Base-by-base conservation (phyloP, 2,113 vertebrate species). In the Hydrochoerus hydrochaeris region DNA sequence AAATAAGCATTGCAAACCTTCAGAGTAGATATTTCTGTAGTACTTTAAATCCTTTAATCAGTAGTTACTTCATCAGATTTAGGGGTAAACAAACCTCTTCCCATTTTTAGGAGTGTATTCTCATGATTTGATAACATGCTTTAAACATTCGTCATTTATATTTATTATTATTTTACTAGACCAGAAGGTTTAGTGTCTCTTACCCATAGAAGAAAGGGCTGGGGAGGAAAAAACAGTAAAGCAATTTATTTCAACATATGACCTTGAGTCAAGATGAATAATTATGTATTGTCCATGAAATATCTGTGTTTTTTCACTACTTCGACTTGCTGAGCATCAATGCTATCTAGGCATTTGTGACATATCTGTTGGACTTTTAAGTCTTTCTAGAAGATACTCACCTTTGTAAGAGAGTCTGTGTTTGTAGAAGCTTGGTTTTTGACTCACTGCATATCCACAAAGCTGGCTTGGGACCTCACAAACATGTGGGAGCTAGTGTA, bases 1-100 rank as follows among this genome's bases (percentile, higher is more conserved):
- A 85, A 95, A 83, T 65, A 85, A 97, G 46, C 52, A 73, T 10
- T 57, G 81, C 63, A 85, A 94, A 69, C 2, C 3, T 62, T 96
- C 85, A 75, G 44, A 71, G 35, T 94, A 94, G 22, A 44, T 82
- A 22, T 88, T 95, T 89, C 62, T 69, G 4, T 38, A 78, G 30
- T n/a, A 71, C 17, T 88, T 95, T 84, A 94, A 81, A 88, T 85
- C 85, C n/a, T 63, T 49, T 85, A 75, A n/a, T 41, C 54, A 84
- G 24, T 60, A 38, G 32, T 35, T 85, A 81, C 67, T 90, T 44
- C 62, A 80, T 95, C 49, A 62, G 77, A 85, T 84, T 94, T 77
- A 80, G 62, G 32, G 62, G 16, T 81, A 80, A 86, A 84, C 58
- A 90, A 95, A 78, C 11, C 41, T 65, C 49, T 77, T 85, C 24